Conservation (phyloP, 1,140 invertebrate genomes). For the Atta texana region DNA sequence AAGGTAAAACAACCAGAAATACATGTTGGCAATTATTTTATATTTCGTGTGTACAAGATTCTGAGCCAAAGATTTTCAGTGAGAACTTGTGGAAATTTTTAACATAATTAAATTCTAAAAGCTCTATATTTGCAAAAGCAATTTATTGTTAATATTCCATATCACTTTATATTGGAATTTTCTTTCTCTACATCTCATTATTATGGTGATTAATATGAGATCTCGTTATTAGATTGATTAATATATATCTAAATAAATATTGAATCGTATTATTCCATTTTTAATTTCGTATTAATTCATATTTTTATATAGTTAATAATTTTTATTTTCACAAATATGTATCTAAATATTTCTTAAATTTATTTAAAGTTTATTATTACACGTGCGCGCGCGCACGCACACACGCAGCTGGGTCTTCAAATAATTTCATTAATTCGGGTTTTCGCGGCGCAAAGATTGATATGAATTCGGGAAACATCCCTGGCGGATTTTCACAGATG, state of each 20-base stretch:
- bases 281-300: background rate
- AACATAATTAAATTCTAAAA: conserved; percentile 17
- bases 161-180: background rate
- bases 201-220: background rate
- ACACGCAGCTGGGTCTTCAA: background rate
- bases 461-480: background rate
- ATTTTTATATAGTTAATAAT: background rate
- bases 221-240: background rate
- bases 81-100: conserved; percentile 3
- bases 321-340: conserved; percentile 2
- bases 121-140: background rate
- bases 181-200: background rate
- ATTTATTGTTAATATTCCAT: background rate
- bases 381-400: too few relatives aligned
- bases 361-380: background rate
- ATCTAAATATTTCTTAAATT: background rate
- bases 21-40: conserved; percentile 33
- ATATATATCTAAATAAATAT: background rate
- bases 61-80: background rate
- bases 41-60: background rate
- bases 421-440: conserved; percentile 30
- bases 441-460: background rate
- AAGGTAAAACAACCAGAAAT: background rate
- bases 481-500: conserved; percentile 3
- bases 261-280: background rate